phyloP scores from a whole-genome alignment of 2,888 invertebrate species.

The Laothoe populi region DNA sequence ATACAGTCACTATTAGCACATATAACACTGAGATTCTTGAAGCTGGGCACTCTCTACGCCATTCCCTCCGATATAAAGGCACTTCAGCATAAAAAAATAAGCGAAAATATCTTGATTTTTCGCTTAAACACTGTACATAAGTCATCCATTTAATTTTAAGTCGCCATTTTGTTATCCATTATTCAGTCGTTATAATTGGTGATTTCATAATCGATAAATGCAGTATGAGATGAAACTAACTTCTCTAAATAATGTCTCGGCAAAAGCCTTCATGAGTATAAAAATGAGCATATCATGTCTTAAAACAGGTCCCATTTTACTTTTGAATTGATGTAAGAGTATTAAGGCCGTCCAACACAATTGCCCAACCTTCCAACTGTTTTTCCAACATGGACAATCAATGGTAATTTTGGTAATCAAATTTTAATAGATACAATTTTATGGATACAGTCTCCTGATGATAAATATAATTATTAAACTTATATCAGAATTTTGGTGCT shows the following conservation, averaged over 20 bases:
- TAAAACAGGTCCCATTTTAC: slow-evolving; percentile 9
- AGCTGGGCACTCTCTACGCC: too few relatives aligned
- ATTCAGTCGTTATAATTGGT: not conserved
- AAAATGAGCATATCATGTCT: slow-evolving; percentile 7
- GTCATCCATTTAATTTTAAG: not conserved
- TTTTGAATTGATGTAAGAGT: not conserved
- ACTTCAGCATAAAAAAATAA: too few relatives aligned
- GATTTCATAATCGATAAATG: not conserved
- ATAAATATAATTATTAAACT: too few relatives aligned
- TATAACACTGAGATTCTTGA: too few relatives aligned
- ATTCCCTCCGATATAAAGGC: too few relatives aligned
- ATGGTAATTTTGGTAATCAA: too few relatives aligned
- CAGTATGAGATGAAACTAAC: slow-evolving; percentile 10
- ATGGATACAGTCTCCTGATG: too few relatives aligned
- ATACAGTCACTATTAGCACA: too few relatives aligned
- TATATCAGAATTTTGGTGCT: too few relatives aligned
- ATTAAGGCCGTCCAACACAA: not conserved
- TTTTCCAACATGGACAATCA: not conserved
- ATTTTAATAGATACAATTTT: too few relatives aligned
- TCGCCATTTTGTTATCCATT: not conserved
- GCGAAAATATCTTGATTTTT: too few relatives aligned
- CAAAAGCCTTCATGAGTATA: slow-evolving; percentile 19
- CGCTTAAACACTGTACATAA: too few relatives aligned
- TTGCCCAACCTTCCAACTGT: not conserved
- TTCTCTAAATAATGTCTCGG: not conserved